These are phyloP conservation scores for Adrianichthys oophorus DNA, from an alignment of 2,797 vertebrate genomes.

Conservation along the genomic window DNA sequence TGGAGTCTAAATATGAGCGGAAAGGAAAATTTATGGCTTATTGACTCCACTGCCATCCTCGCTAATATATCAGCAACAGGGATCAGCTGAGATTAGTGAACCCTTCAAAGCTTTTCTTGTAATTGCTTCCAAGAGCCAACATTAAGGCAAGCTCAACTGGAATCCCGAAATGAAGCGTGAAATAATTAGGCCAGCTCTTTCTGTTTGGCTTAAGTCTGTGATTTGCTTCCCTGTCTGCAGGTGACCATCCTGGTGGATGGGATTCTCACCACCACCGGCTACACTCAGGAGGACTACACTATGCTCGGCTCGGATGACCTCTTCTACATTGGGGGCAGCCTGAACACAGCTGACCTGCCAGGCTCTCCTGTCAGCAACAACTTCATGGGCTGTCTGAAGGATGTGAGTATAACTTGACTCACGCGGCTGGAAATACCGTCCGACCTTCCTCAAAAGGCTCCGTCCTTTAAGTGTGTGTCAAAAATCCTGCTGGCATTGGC, in stretches of 20 bases:
- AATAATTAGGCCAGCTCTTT: slow-evolving; percentile 60
- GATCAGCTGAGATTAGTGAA: slow-evolving; percentile 59
- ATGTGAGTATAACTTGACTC: slow-evolving; percentile 83
- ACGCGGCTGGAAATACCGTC: slow-evolving; percentile 55
- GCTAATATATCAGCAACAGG: slow-evolving; percentile 54
- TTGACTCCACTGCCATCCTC: slow-evolving; percentile 38
- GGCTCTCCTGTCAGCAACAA: slow-evolving; percentile 97
- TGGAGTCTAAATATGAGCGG: slow-evolving; percentile 30
- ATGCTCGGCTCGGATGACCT: slow-evolving; percentile 96
- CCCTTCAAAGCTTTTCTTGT: slow-evolving; percentile 56
- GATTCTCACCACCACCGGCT: slow-evolving; percentile 92
- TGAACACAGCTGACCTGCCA: slow-evolving; percentile 91
- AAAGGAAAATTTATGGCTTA: slow-evolving; percentile 43
- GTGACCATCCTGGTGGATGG: slow-evolving; percentile 95
- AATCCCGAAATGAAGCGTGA: slow-evolving; percentile 57
- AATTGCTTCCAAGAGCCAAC: slow-evolving; percentile 58
- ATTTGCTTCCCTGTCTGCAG: slow-evolving; percentile 61
- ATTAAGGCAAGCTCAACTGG: slow-evolving; percentile 47
- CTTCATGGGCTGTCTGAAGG: slow-evolving; percentile 96
- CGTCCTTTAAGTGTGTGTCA: slow-evolving; percentile 40
- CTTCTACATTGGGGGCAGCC: slow-evolving; percentile 95
- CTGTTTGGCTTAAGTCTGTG: slow-evolving; percentile 34
- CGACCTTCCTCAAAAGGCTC: slow-evolving; percentile 31
- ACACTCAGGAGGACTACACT: slow-evolving; percentile 96
- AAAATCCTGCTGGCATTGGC: slow-evolving; percentile 45